Evolutionary conservation across 2,888 invertebrate species (phyloP).

Genomic region (Synergus umbraculus): DNA sequence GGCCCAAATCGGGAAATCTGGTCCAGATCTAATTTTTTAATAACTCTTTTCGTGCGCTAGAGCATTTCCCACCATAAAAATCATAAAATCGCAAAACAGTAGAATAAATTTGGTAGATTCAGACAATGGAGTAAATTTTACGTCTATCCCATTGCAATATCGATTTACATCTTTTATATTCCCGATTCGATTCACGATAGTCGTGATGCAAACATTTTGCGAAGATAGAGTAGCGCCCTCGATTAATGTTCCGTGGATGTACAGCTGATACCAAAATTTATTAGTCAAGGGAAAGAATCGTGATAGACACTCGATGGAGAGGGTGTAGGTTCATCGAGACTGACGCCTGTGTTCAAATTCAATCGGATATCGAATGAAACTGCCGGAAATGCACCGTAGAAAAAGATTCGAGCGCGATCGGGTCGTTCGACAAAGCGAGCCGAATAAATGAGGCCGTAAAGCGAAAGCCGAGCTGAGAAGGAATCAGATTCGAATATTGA

Average conservation of each 20-base stretch:
- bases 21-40: too few species aligned
- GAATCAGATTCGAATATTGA: conserved; percentile 76
- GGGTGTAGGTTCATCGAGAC: conserved; percentile 36
- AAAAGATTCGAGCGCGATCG: conserved; percentile 52
- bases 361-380: conserved; percentile 57
- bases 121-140: conserved; percentile 31
- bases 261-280: conserved; percentile 39
- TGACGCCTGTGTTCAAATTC: conserved; percentile 47
- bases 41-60: background rate
- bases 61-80: background rate
- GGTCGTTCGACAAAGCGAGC: conserved; percentile 57
- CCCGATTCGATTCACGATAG: conserved; percentile 30
- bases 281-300: conserved; percentile 38
- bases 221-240: conserved; percentile 39
- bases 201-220: conserved; percentile 38
- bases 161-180: conserved; percentile 35
- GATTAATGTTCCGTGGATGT: conserved; percentile 37
- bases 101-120: background rate
- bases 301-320: conserved; percentile 23
- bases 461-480: conserved; percentile 54
- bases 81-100: background rate
- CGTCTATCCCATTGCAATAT: conserved; percentile 33
- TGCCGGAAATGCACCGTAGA: conserved; percentile 45
- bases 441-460: conserved; percentile 59
- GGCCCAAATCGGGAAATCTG: too few species aligned